Base-by-base conservation (phyloP, 1,140 invertebrate genomes). In the Holcopasites calliopsidis region DNA sequence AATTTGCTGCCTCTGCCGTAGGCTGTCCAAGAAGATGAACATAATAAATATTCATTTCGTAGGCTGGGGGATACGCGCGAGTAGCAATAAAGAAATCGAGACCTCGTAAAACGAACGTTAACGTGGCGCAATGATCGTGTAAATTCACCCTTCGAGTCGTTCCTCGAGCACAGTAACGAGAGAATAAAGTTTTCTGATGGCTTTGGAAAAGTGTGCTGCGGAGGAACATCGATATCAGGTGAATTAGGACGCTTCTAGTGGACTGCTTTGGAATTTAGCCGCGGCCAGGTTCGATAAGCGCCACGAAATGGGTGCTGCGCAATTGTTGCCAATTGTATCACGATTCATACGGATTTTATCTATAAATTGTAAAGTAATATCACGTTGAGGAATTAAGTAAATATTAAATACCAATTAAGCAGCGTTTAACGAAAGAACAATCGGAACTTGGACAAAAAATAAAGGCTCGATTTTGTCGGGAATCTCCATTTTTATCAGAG, bases 31-130 rank as follows among this genome's bases (percentile, higher is more conserved):
- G 26, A 42, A 49, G 49, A 79, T 58, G 49, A 38, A 31, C 33
- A 18, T 61, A 64, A 76, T 82, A 81, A 82, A 82, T 82, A 81
- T 77, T 77, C 80, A 77, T 82, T 72, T 77, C 28, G 40, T 49
- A 16, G 23, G 26, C 11, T 26, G 11, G 21, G 21, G n/a, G 40
- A 18, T 16, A n/a, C 3, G 38, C 2, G 47, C 10, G n/a, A 26
- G 42, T 7, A 40, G 58, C 21, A 49, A 55, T 55, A 77, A 69
- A 72, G 68, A 71, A 72, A 73, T 73, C 49, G 69, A 58, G 73
- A 31, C 11, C 23, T 50, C 74, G 62, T 81, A 82, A 81, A 80
- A 55, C 35, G 26, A n/a, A 64, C 35, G 68, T 76, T 81, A 81
- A 73, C 52, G 64, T 71, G 49, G 60, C 42, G 61, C 42, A 58